phyloP scores from a whole-genome alignment of 2,888 invertebrate genomes.

The Hyposoter didymator region DNA sequence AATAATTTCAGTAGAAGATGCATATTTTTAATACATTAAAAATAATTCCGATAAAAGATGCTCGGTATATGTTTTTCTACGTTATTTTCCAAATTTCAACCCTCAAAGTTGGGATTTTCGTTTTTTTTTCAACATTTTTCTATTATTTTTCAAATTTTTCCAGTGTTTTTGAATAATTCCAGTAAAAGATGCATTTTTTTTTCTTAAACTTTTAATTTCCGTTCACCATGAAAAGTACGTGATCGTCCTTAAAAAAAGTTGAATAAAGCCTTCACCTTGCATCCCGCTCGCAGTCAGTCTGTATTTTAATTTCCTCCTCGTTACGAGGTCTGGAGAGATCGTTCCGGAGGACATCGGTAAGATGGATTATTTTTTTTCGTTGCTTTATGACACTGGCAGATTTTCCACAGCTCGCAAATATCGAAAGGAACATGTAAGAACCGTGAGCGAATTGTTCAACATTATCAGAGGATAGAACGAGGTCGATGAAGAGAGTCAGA shows the following conservation, averaged over 20 bases:
- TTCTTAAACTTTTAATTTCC: too few relatives aligned
- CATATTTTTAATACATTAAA: too few relatives aligned
- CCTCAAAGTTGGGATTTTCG: too few relatives aligned
- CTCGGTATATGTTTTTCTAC: too few relatives aligned
- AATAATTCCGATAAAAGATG: too few relatives aligned
- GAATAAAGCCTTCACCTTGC: conserved; percentile 30
- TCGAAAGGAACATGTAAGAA: conserved; percentile 61
- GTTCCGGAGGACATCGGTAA: conserved; percentile 35
- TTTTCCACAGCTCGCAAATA: conserved; percentile 64
- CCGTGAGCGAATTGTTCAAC: conserved; percentile 57
- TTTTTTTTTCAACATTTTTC: too few relatives aligned
- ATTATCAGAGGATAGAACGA: conserved; percentile 54
- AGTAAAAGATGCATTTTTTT: too few relatives aligned
- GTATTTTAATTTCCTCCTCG: conserved; percentile 33
- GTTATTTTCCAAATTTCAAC: too few relatives aligned
- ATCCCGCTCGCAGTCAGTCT: conserved; percentile 25
- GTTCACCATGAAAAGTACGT: neutral
- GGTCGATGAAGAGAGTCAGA: conserved; percentile 63
- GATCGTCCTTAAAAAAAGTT: neutral
- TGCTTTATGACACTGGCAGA: conserved; percentile 55
- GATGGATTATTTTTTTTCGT: conserved; percentile 47
- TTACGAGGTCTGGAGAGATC: conserved; percentile 41
- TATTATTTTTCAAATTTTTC: too few relatives aligned
- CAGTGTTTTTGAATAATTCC: too few relatives aligned
- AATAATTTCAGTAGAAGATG: too few relatives aligned